These are phyloP conservation scores for Aphis craccivora DNA, from an alignment of 1,140 invertebrate species.

Conservation along the genomic window DNA sequence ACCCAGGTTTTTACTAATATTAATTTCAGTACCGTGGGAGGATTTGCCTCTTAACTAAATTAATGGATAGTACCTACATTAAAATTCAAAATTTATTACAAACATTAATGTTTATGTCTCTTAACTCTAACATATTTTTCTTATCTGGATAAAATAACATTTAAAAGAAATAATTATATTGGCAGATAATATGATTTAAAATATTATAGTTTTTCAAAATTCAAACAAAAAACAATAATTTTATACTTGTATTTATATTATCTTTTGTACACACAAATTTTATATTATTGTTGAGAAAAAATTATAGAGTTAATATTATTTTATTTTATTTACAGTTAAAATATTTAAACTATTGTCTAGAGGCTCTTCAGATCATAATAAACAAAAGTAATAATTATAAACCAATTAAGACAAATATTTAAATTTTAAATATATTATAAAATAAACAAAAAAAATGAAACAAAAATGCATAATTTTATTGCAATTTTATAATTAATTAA, in stretches of 20 bases:
- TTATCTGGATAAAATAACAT: too few species aligned
- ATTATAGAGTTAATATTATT: not conserved
- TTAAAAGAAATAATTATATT: not conserved
- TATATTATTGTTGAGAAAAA: not conserved
- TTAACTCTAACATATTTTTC: too few species aligned
- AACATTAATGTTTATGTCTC: too few species aligned
- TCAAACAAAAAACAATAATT: not conserved
- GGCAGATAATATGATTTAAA: not conserved
- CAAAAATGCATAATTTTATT: not conserved
- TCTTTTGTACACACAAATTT: not conserved
- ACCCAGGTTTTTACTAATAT: not conserved
- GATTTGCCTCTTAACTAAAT: too few species aligned
- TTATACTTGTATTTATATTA: not conserved
- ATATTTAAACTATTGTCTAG: not conserved
- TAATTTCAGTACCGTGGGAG: not conserved
- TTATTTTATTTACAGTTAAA: not conserved
- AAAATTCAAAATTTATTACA: too few species aligned
- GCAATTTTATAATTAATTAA: not conserved
- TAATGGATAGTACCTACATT: too few species aligned
- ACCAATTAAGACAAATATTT: not conserved
- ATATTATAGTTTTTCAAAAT: too few species aligned
- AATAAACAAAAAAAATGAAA: not conserved
- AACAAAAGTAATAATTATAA: not conserved
- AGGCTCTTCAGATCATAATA: not conserved
- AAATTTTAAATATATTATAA: not conserved